Evolutionary conservation across 1,140 invertebrate genomes (phyloP).

Genomic region (Pogonognathellus flavescens): DNA sequence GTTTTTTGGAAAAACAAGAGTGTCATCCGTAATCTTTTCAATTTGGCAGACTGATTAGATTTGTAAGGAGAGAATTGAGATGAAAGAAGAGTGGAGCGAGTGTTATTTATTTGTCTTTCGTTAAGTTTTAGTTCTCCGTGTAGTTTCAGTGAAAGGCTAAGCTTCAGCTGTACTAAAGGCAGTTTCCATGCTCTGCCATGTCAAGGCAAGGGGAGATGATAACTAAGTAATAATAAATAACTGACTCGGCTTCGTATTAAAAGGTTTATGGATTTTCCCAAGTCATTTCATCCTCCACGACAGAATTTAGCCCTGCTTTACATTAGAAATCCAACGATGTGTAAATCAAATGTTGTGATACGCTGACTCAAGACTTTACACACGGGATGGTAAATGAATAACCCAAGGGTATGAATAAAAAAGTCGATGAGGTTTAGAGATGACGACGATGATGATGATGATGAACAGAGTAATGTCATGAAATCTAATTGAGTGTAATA

Average conservation of each 20-base stretch:
- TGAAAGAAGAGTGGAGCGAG: slow-evolving; percentile 36
- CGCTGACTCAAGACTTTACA: background rate
- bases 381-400: background rate
- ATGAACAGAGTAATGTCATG: slow-evolving; percentile 15
- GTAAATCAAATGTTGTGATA: background rate
- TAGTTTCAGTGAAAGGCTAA: background rate
- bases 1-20: slow-evolving; percentile 47
- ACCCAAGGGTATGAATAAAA: slow-evolving; percentile 7
- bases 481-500: slow-evolving; percentile 38
- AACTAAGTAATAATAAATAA: slow-evolving; percentile 48
- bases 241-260: slow-evolving; percentile 36
- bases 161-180: background rate
- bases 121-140: background rate
- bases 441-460: background rate
- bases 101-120: slow-evolving; percentile 35
- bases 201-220: background rate
- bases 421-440: slow-evolving; percentile 14
- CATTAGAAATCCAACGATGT: too few relatives aligned
- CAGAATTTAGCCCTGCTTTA: background rate
- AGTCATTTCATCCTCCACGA: background rate
- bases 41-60: slow-evolving; percentile 47
- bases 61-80: slow-evolving; percentile 45
- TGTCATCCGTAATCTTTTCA: slow-evolving; percentile 51
- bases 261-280: slow-evolving; percentile 16
- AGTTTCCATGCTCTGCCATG: background rate